A percentile compares a stretch with the other conserved stretches of the same genome.
These are phyloP conservation scores for Brassicogethes aeneus DNA, from an alignment of 2,888 invertebrate species.

Conservation along the genomic window DNA sequence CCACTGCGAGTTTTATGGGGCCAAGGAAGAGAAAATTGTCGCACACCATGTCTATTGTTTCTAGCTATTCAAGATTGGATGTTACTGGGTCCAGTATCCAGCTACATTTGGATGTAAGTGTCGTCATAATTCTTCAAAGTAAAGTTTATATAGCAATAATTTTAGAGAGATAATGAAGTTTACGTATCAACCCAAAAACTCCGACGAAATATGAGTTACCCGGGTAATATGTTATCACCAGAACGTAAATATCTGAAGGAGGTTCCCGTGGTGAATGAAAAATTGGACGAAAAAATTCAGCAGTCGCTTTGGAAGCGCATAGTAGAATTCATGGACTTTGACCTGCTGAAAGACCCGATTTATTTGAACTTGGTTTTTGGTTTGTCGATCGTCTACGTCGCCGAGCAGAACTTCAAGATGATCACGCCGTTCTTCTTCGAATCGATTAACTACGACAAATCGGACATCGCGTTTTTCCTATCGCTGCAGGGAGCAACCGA, in stretches of 20 bases:
- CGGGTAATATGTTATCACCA: slow-evolving; percentile 33
- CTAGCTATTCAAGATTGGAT: slow-evolving; percentile 64
- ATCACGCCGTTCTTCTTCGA: slow-evolving; percentile 32
- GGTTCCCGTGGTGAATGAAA: slow-evolving; percentile 22
- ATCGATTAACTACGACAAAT: slow-evolving; percentile 41
- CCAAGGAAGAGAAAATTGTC: slow-evolving; percentile 27
- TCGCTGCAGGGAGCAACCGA: slow-evolving; percentile 69
- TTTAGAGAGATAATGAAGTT: not conserved
- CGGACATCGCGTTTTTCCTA: slow-evolving; percentile 63
- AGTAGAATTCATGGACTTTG: slow-evolving; percentile 60
- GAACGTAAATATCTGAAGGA: slow-evolving; percentile 30
- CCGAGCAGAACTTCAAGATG: slow-evolving; percentile 62
- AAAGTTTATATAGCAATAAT: slow-evolving; percentile 2
- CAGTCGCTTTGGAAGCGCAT: slow-evolving; percentile 37
- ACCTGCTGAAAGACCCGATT: slow-evolving; percentile 60
- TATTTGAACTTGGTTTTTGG: slow-evolving; percentile 66
- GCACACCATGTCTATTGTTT: slow-evolving; percentile 57
- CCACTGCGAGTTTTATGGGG: slow-evolving; percentile 35
- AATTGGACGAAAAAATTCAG: slow-evolving; percentile 19
- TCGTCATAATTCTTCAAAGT: slow-evolving; percentile 3
- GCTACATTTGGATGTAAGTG: slow-evolving; percentile 52
- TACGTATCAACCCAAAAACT: slow-evolving; percentile 22
- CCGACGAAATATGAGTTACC: slow-evolving; percentile 38
- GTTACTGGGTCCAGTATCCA: slow-evolving; percentile 66
- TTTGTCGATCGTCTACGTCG: slow-evolving; percentile 63